Conservation (phyloP, 2,113 vertebrate species). For the Aegotheles bennettii region DNA sequence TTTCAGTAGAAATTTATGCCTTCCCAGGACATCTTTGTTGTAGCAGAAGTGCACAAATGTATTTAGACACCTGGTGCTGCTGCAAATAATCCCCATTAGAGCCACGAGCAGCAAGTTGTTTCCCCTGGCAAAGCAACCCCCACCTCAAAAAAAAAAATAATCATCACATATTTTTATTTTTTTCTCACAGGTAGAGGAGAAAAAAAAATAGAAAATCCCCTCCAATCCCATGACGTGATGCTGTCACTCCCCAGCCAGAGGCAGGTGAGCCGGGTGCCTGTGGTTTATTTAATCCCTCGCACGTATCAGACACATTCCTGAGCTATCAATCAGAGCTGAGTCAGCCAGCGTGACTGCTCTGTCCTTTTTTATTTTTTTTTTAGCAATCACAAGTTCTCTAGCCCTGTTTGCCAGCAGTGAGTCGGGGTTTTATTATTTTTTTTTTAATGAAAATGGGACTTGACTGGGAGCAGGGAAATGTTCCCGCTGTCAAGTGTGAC, state of each 20-base stretch:
- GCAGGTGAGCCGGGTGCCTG: slow-evolving; percentile 14
- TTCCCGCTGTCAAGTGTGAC: not conserved
- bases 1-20: not conserved
- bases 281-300: slow-evolving; percentile 6
- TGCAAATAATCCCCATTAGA: not conserved
- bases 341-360: slow-evolving; percentile 35
- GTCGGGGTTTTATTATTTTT: not conserved
- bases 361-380: not conserved
- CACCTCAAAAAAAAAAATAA: rapidly evolving
- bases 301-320: slow-evolving; percentile 50
- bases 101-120: not conserved
- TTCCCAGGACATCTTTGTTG: rapidly evolving
- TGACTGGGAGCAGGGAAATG: not conserved
- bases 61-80: not conserved
- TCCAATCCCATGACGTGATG: not conserved
- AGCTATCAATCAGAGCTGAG: slow-evolving; percentile 49
- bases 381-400: slow-evolving; percentile 28
- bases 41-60: not conserved
- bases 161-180: too few species aligned
- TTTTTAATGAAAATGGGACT: not conserved
- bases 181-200: not conserved
- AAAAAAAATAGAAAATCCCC: not conserved
- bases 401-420: not conserved
- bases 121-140: not conserved
- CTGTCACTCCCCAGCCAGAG: not conserved